A percentile compares a stretch with the other conserved stretches of the same genome.
phyloP scores from a whole-genome alignment of 2,797 vertebrate genomes.

The Jordanella pulchra region DNA sequence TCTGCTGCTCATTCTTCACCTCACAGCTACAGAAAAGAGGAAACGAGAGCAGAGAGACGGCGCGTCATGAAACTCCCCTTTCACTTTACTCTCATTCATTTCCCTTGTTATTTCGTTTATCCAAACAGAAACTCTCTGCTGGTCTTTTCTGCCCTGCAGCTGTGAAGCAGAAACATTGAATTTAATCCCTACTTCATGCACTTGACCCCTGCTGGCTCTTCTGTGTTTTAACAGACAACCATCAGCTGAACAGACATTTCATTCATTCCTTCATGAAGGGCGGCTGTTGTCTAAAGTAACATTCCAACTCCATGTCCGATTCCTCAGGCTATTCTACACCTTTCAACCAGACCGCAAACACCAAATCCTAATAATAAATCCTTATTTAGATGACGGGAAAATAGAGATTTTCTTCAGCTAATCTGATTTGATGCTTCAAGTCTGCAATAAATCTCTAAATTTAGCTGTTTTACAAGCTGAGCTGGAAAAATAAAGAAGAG shows the following conservation, averaged over 20 bases:
- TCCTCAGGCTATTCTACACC: no score
- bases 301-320: background rate
- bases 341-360: no score
- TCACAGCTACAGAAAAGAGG: background rate
- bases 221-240: no score
- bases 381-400: no score
- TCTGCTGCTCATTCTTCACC: background rate
- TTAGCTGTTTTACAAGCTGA: background rate
- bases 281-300: background rate
- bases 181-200: background rate
- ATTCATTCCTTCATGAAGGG: slow-evolving; percentile 4
- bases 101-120: slow-evolving; percentile 14
- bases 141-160: background rate
- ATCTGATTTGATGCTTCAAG: no score
- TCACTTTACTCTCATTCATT: slow-evolving; percentile 27
- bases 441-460: no score
- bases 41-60: slow-evolving; percentile 4
- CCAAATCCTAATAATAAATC: no score
- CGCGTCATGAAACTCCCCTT: slow-evolving; percentile 51
- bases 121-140: slow-evolving; percentile 12
- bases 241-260: slow-evolving; percentile 1
- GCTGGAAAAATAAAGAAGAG: background rate
- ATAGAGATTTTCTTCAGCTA: no score
- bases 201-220: background rate
- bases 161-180: background rate